Percentiles rank a stretch among this genome's conserved stretches.
Conservation (phyloP, 2,797 vertebrate species). For the Girardinus metallicus region DNA sequence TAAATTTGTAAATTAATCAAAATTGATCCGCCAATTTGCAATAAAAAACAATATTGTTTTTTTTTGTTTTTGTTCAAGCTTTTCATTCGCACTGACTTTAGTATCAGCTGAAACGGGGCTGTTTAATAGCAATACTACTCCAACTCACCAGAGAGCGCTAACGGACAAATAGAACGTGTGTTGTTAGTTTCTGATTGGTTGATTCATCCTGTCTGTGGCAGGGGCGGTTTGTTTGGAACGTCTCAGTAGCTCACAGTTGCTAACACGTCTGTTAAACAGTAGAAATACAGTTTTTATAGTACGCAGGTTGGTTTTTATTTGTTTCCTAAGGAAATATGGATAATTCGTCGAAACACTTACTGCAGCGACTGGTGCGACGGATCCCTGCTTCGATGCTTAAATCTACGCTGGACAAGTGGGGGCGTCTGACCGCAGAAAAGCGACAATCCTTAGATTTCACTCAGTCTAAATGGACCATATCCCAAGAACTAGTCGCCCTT, state of each 20-base stretch:
- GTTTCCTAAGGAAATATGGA: slow-evolving; percentile 71
- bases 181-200: slow-evolving; percentile 59
- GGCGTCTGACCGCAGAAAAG: slow-evolving; percentile 79
- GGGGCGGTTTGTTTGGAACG: slow-evolving; percentile 66
- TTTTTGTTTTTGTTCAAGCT: too few species aligned
- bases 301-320: rapidly evolving
- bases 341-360: slow-evolving; percentile 70
- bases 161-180: rapidly evolving
- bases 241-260: not conserved
- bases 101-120: not conserved
- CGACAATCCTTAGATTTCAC: slow-evolving; percentile 76
- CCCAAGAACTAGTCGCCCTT: slow-evolving; percentile 74
- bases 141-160: slow-evolving; percentile 52
- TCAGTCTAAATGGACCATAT: slow-evolving; percentile 78
- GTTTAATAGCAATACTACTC: slow-evolving; percentile 24
- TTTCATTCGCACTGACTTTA: not conserved
- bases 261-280: not conserved
- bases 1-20: too few species aligned
- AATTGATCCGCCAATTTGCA: too few species aligned
- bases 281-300: not conserved
- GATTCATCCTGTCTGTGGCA: slow-evolving; percentile 15
- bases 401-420: slow-evolving; percentile 83
- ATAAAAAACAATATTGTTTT: not conserved
- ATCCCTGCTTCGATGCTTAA: slow-evolving; percentile 76
- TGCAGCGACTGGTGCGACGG: slow-evolving; percentile 83